Conservation (phyloP, 2,888 invertebrate genomes). For the Leptothorax acervorum region DNA sequence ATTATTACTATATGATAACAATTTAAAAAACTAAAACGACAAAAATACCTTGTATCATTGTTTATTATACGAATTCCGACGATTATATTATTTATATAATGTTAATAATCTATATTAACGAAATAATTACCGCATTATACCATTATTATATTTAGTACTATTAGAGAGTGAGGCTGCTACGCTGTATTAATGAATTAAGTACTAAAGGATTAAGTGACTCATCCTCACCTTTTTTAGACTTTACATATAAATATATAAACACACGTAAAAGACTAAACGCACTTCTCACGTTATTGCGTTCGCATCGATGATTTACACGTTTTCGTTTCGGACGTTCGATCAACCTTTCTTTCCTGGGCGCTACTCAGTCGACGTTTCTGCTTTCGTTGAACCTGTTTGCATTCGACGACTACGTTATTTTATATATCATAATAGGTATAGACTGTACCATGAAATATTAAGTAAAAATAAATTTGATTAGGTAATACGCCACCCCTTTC, state of each 20-base stretch:
- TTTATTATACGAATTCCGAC: slow-evolving; percentile 81
- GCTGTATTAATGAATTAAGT: slow-evolving; percentile 85
- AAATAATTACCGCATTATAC: slow-evolving; percentile 84
- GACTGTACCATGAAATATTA: slow-evolving; percentile 86
- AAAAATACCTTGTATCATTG: slow-evolving; percentile 81
- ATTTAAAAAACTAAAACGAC: slow-evolving; percentile 79
- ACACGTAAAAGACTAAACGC: slow-evolving; percentile 79
- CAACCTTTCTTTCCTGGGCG: slow-evolving; percentile 67
- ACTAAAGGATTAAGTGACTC: slow-evolving; percentile 84
- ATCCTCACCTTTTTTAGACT: slow-evolving; percentile 79
- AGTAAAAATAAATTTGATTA: slow-evolving; percentile 86
- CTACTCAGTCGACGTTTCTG: slow-evolving; percentile 73
- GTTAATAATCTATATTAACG: slow-evolving; percentile 83
- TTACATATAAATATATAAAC: slow-evolving; percentile 84
- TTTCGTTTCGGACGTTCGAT: slow-evolving; percentile 73
- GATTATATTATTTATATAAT: slow-evolving; percentile 81
- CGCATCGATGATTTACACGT: slow-evolving; percentile 43
- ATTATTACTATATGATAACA: slow-evolving; percentile 85
- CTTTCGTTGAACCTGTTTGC: slow-evolving; percentile 77
- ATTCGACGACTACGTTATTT: slow-evolving; percentile 84
- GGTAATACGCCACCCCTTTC: slow-evolving; percentile 78
- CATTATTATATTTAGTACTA: slow-evolving; percentile 85
- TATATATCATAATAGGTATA: slow-evolving; percentile 85
- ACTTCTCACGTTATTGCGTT: slow-evolving; percentile 76
- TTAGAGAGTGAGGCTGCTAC: slow-evolving; percentile 85